Percentiles rank a stretch among this genome's conserved stretches.
These are phyloP conservation scores for Drosophila rellima DNA, from an alignment of 2,888 invertebrate species.

Conservation along the genomic window DNA sequence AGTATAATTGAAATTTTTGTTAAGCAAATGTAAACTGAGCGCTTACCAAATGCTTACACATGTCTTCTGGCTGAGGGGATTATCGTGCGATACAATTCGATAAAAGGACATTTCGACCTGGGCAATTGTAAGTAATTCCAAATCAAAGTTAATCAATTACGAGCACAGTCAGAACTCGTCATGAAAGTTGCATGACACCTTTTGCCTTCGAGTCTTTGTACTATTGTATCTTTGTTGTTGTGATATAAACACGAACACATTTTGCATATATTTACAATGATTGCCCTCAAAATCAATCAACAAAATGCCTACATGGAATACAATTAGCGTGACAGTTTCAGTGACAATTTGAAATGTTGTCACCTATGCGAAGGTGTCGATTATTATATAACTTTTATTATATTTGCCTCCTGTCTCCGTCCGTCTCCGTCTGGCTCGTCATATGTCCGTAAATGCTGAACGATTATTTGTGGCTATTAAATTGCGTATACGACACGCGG, in stretches of 20 bases:
- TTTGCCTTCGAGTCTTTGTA: conserved; percentile 15
- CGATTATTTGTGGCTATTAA: conserved; percentile 59
- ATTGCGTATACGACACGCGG: conserved; percentile 64
- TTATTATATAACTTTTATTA: conserved; percentile 59
- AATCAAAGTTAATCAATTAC: conserved; percentile 77
- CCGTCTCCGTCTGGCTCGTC: background rate
- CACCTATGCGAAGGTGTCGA: conserved; percentile 62
- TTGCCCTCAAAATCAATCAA: conserved; percentile 55
- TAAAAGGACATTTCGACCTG: conserved; percentile 7
- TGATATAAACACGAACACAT: conserved; percentile 51
- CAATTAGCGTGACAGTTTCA: conserved; percentile 73
- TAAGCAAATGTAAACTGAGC: conserved; percentile 18
- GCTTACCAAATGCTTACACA: conserved; percentile 43
- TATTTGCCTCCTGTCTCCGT: background rate
- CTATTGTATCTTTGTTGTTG: background rate
- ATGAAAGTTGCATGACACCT: conserved; percentile 52
- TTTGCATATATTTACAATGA: conserved; percentile 34
- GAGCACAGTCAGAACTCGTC: conserved; percentile 62
- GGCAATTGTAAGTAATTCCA: conserved; percentile 31
- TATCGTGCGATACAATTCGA: conserved; percentile 2
- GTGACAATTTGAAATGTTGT: conserved; percentile 71
- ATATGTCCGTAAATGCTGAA: conserved; percentile 2
- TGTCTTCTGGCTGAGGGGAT: conserved; percentile 32
- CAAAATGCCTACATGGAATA: conserved; percentile 55
- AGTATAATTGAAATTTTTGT: conserved; percentile 47